These are phyloP conservation scores for Nymphicus hollandicus DNA, from an alignment of 2,113 vertebrate species.

Conservation along the genomic window DNA sequence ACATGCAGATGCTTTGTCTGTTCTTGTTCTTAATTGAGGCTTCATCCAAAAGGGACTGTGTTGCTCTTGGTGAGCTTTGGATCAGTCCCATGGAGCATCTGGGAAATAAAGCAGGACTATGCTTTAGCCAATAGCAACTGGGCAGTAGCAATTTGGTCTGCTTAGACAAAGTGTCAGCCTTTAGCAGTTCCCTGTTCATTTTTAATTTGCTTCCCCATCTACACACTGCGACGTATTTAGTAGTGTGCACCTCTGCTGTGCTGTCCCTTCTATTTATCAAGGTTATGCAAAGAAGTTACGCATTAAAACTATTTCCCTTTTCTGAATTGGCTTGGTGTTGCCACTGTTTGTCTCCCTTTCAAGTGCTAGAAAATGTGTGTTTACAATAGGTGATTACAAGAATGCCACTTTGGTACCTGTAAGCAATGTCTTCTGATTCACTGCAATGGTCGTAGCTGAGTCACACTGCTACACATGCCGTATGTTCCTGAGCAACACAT, in stretches of 20 bases:
- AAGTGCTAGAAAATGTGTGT: neutral
- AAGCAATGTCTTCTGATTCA: neutral
- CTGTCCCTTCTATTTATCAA: neutral
- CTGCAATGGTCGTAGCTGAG: rapidly evolving
- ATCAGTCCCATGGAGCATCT: neutral
- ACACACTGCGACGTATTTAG: neutral
- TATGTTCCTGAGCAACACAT: neutral
- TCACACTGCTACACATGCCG: neutral
- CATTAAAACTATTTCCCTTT: neutral
- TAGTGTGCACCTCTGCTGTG: neutral
- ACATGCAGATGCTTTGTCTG: neutral
- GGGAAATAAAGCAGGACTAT: neutral
- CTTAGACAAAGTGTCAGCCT: neutral
- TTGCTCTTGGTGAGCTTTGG: neutral
- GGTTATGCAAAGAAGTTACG: neutral
- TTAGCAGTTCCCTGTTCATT: neutral
- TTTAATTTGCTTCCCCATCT: neutral
- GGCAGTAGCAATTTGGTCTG: neutral
- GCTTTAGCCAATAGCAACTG: neutral
- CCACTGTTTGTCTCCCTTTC: neutral
- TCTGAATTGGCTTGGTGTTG: neutral
- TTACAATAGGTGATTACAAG: neutral
- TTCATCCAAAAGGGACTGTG: neutral
- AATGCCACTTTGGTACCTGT: neutral
- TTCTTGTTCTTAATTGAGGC: neutral